Base-by-base conservation (phyloP, 2,888 invertebrate genomes). In the Andrena fulva region DNA sequence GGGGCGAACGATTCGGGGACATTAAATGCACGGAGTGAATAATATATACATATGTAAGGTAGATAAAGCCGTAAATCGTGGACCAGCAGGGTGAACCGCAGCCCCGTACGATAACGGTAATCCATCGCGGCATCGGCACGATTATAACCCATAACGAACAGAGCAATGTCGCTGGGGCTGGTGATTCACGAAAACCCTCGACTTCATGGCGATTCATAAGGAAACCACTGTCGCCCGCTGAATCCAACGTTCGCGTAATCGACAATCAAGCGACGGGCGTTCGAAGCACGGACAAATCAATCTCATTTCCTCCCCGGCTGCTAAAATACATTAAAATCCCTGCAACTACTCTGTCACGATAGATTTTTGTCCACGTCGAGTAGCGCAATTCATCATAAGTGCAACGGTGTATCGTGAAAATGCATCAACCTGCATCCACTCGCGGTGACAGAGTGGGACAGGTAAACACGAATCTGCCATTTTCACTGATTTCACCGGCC, bases 81-180 rank as follows among this genome's bases (percentile, higher is more conserved):
- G 24, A 1, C n/a, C 50, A 42, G 59, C 50, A 29, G 7, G 69
- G 48, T 31, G 31, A 56, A 68, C 72, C 67, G 35, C 60, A 50
- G 31, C 7, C 42, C 60, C 31, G 12, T 63, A 27, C 20, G 69
- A 70, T 72, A 77, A 75, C 64, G 71, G 71, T 63, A 70, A 85
- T 76, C 42, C 42, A 64, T 64, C 62, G 33, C 56, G 33, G 52
- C 59, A 64, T 78, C 54, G 42, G 63, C 78, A 81, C 78, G 81
- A 87, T 87, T 81, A 72, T 78, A 84, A 86, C 50, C 62, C 63
- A 59, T 78, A 78, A 79, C 78, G 80, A 78, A 71, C 60, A 48
- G 67, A 48, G 20, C 68, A 8, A 35, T 33, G 78, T 48, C 24
- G 6, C 10, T 12, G 56, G 63, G 29, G 42, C 42, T 62, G 66